Evolutionary conservation across 2,888 invertebrate genomes (phyloP), one percentile per base, ranked within the genome.

Genomic region (Chydorus sphaericus): DNA sequence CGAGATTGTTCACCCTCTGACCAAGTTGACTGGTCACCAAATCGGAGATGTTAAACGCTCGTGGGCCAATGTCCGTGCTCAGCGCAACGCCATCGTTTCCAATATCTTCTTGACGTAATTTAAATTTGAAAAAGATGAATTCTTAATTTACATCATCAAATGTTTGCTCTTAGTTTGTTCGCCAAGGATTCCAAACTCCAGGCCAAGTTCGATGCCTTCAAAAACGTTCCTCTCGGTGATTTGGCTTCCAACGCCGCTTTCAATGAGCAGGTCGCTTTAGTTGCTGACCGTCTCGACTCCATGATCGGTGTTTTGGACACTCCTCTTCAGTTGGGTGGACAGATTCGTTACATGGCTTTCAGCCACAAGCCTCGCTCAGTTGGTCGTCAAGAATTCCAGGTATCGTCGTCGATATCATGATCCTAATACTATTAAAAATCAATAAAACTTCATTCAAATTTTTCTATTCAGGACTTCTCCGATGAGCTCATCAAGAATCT

Each of bases 261-360:
- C 59, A 71, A 73, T 56, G 76, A 76, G 3, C 79, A 79, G 64
- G 73, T 73, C 55, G 69, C 69, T 44, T 72, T 69, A 50, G 71
- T 78, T 26, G 68, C 77, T 65, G 33, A 55, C 23, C 55, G 55
- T n/a, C 14, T 55, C 14, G 70, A 73, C 59, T 69, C 74, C 10
- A 64, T 79, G 49, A 69, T 68, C 54, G 71, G 71, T 26, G 66
- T 75, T 29, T 69, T 79, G 29, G 74, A 75, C 55, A 72, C 72
- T 58, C 31, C 31, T 14, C 20, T 55, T 33, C 28, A 31, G 3
- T 37, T 49, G 26, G 31, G 48, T 30, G 55, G 55, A 23, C 31
- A 55, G 33, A 37, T 55, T 37, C 48, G 23, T 28, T 55, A 55
- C 49, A 36, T 55, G 55, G 33, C 36, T 23, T 39, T 33, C 49